A percentile compares a stretch with the other conserved stretches of the same genome.
Conservation (phyloP, 2,888 invertebrate genomes). For the Campoplex capitator region DNA sequence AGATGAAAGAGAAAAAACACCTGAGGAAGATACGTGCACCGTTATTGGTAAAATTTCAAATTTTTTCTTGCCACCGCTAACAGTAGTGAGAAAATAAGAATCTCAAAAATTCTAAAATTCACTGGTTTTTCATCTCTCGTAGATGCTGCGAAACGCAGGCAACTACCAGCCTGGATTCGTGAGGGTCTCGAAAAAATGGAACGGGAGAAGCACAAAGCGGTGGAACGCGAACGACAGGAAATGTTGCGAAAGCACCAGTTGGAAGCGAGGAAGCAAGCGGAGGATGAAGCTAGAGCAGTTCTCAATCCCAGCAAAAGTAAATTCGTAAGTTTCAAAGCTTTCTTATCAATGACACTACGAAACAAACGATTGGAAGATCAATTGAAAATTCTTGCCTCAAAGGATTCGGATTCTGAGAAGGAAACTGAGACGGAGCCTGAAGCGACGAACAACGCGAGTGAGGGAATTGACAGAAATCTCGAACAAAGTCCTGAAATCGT, state of each 20-base stretch:
- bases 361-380: not conserved
- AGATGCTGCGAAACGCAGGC: slow-evolving; percentile 94
- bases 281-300: slow-evolving; percentile 85
- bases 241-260: slow-evolving; percentile 87
- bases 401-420: slow-evolving; percentile 85
- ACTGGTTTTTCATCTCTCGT: slow-evolving; percentile 75
- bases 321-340: slow-evolving; percentile 85
- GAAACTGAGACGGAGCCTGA: slow-evolving; percentile 80
- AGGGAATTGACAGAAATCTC: slow-evolving; percentile 75
- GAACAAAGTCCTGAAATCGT: slow-evolving; percentile 80
- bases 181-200: slow-evolving; percentile 99
- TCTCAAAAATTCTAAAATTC: not conserved
- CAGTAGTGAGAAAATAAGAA: not conserved
- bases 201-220: slow-evolving; percentile 94
- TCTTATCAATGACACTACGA: not conserved
- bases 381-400: slow-evolving; percentile 5
- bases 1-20: slow-evolving; percentile 82
- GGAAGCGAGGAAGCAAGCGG: slow-evolving; percentile 86
- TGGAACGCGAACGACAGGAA: slow-evolving; percentile 91
- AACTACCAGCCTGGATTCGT: slow-evolving; percentile 98
- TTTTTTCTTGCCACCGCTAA: not conserved
- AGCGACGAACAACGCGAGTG: slow-evolving; percentile 72
- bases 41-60: slow-evolving; percentile 77
- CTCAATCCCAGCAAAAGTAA: slow-evolving; percentile 86
- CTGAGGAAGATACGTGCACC: slow-evolving; percentile 81